Base-by-base conservation (phyloP, 2,113 vertebrate genomes). In the Pelvicachromis taeniatus region DNA sequence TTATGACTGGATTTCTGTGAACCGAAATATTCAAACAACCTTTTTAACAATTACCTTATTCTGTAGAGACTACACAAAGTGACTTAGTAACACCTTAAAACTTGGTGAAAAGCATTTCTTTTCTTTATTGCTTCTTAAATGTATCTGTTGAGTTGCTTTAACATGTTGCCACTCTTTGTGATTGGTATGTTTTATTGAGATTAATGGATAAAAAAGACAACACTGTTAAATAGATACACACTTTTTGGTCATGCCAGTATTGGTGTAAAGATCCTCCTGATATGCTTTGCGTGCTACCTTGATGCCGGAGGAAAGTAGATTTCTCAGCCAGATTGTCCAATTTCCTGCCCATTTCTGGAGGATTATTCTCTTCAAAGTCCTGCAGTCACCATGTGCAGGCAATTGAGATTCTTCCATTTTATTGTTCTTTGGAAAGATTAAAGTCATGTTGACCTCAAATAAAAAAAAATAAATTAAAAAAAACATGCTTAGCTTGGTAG, bases 261-360 rank as follows among this genome's bases (percentile, higher is more conserved):
- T 50, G 9, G 14, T 52, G 26, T 33, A 33, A 75, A 52, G 0
- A 9, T 52, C 50, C 4, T 78, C 2, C 63, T 78, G 54, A 29
- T 80, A 7, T 84, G 82, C 35, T 45, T 81, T 50, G 54, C 38
- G 55, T 84, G 55, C 80, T 85, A 73, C 23, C 7, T 59, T 38
- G 54, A 73, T 89, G 85, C 83, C 42, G 21, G 52, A 77, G 81
- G 19, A 55, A 83, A 83, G 61, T 65, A 59, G 78, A 88, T 85
- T 88, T 75, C 65, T 80, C 65, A 14, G 75, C 42, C 68, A 90
- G 2, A 89, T 90, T 78, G 82, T 87, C 55, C 86, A 87, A 89
- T 90, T 91, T 91, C 85, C 88, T 83, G 70, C n/a, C 7, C 31
- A 23, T 87, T 90, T 75, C 84, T 85, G 52, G 19, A 59, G 38